A percentile compares a stretch with the other conserved stretches of the same genome.
These are phyloP conservation scores for Melanotaenia parkinsoni DNA, from an alignment of 2,797 vertebrate genomes.

Conservation along the genomic window DNA sequence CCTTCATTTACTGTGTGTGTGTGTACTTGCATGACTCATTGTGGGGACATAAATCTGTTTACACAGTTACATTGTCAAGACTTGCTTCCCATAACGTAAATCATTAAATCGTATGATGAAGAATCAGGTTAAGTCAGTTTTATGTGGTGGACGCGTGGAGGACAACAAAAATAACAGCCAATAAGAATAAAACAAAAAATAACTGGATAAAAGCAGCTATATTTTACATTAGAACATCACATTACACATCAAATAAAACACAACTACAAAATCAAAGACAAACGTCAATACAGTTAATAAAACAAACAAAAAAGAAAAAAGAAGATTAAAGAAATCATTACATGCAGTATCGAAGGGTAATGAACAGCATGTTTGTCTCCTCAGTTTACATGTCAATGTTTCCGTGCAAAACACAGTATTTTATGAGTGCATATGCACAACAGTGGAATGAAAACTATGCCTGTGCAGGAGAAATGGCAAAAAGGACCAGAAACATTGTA, in stretches of 20 bases:
- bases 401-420: too few relatives aligned
- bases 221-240: neutral
- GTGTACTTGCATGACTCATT: constrained; percentile 1
- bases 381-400: too few relatives aligned
- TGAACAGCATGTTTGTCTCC: neutral
- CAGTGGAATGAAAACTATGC: too few relatives aligned
- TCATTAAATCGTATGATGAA: constrained; percentile 3
- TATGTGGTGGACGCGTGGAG: neutral
- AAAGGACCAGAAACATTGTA: too few relatives aligned
- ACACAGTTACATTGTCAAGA: constrained; percentile 3
- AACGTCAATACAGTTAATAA: neutral
- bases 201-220: neutral
- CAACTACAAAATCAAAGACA: neutral
- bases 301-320: neutral
- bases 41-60: constrained; percentile 16
- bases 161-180: neutral
- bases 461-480: too few relatives aligned
- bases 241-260: neutral
- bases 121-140: neutral
- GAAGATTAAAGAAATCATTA: neutral
- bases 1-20: too few relatives aligned
- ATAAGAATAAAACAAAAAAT: neutral
- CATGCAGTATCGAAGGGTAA: neutral
- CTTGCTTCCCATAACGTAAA: constrained; percentile 17
- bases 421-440: too few relatives aligned